Evolutionary conservation across 2,888 invertebrate genomes (phyloP).

Genomic region (Mythimna ferrago): DNA sequence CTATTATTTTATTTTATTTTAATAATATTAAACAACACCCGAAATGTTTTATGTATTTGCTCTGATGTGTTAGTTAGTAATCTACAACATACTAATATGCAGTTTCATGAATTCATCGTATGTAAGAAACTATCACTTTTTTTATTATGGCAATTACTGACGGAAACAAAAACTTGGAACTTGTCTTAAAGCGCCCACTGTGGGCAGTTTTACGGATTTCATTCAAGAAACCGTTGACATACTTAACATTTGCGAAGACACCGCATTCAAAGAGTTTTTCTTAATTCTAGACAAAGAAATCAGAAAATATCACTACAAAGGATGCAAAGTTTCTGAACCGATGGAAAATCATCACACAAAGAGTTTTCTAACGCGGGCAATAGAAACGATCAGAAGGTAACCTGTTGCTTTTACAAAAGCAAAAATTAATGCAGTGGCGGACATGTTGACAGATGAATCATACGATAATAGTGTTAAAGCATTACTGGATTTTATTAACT

Average conservation of each 20-base stretch:
- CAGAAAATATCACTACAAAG: constrained; percentile 70
- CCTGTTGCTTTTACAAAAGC: constrained; percentile 60
- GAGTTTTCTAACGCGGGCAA: constrained; percentile 60
- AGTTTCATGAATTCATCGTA: too few species aligned
- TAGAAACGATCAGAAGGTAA: constrained; percentile 60
- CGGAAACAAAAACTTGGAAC: neutral
- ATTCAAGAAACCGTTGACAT: constrained; percentile 64
- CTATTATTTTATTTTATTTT: too few species aligned
- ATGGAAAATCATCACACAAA: constrained; percentile 62
- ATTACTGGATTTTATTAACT: constrained; percentile 70
- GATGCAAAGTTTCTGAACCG: constrained; percentile 71
- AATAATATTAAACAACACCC: too few species aligned
- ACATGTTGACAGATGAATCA: constrained; percentile 53
- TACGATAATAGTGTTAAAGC: constrained; percentile 41
- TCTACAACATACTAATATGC: too few species aligned
- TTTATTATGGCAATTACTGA: neutral
- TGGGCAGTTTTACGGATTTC: constrained; percentile 71
- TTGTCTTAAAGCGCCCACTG: neutral
- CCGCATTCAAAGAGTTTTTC: constrained; percentile 70
- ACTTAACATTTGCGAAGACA: constrained; percentile 68
- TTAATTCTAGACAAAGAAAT: constrained; percentile 69
- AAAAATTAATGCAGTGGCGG: constrained; percentile 53
- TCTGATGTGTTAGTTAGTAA: too few species aligned
- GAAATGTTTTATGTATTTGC: too few species aligned
- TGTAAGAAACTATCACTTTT: too few species aligned